Evolutionary conservation across 2,113 vertebrate species (phyloP).

Genomic region (Hippotragus niger): DNA sequence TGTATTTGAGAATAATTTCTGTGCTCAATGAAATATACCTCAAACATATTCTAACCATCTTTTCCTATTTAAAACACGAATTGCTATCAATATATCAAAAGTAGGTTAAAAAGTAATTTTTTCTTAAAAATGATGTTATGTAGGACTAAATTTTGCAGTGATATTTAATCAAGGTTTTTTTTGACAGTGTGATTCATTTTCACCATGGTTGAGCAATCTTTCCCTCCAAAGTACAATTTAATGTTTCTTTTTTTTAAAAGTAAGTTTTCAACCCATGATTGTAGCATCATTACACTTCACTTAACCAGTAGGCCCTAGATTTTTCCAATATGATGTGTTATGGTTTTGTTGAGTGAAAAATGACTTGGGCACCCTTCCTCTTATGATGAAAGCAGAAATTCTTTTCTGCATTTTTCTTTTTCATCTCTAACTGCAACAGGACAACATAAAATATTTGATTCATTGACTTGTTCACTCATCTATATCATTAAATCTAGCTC

Average conservation of each 20-base stretch:
- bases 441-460: background rate
- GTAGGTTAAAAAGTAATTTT: conserved; percentile 5
- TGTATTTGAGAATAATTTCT: background rate
- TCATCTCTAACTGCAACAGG: background rate
- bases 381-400: background rate
- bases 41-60: background rate
- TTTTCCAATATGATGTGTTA: background rate
- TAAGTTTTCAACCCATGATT: background rate
- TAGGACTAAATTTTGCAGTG: background rate
- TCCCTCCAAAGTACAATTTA: background rate
- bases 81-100: background rate
- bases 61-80: conserved; percentile 41
- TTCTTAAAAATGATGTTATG: background rate
- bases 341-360: background rate
- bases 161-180: background rate
- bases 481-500: background rate
- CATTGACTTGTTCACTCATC: background rate
- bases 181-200: background rate
- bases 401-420: background rate
- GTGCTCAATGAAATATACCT: background rate
- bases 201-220: background rate
- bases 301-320: background rate
- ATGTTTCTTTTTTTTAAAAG: background rate
- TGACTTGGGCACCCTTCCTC: background rate
- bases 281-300: background rate